phyloP scores from a whole-genome alignment of 2,113 vertebrate species.

The Corvus cornix region DNA sequence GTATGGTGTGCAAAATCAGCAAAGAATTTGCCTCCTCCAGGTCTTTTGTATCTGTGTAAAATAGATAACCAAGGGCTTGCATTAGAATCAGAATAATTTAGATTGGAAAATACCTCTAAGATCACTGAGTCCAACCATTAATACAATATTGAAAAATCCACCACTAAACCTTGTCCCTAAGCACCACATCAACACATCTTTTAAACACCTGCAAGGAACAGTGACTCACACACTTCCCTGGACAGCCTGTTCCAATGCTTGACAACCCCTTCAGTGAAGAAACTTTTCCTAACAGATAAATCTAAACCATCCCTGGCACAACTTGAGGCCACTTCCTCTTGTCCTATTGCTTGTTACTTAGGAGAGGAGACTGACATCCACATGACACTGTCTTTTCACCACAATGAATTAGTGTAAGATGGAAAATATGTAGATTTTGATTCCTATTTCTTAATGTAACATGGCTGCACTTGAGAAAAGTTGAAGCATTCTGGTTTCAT shows the following conservation, averaged over 20 bases:
- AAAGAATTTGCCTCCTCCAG: not conserved
- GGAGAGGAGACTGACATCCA: not conserved
- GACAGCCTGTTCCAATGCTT: not conserved
- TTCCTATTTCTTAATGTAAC: not conserved
- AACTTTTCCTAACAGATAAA: not conserved
- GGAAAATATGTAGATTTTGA: not conserved
- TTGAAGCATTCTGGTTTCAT: not conserved
- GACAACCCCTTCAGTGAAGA: not conserved
- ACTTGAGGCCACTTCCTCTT: not conserved
- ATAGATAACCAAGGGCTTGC: not conserved
- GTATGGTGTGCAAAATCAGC: not conserved
- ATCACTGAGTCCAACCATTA: not conserved
- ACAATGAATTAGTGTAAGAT: not conserved
- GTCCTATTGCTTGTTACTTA: not conserved
- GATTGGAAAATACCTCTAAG: not conserved
- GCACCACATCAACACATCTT: fast-evolving
- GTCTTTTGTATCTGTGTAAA: not conserved
- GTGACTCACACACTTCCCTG: not conserved
- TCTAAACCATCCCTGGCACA: not conserved
- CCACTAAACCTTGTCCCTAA: not conserved
- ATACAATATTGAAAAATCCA: not conserved
- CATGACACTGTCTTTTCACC: not conserved
- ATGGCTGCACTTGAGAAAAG: not conserved
- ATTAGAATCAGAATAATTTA: not conserved
- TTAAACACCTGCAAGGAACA: not conserved